A percentile compares a stretch with the other conserved stretches of the same genome.
Evolutionary conservation across 2,888 invertebrate species (phyloP).

Genomic region (Pseudococcus viburni): DNA sequence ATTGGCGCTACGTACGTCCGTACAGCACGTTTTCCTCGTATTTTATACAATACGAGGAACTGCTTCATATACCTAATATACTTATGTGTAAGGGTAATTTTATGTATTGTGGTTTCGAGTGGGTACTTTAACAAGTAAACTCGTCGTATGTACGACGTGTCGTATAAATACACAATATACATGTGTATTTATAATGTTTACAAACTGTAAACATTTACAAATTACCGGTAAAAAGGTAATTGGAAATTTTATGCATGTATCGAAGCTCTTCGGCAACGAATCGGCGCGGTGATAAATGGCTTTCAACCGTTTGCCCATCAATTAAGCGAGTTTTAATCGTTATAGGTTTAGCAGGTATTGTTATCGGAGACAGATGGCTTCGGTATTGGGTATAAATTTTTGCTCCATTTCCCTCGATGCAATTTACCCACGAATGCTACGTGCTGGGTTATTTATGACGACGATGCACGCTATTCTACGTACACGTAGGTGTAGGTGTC

Average conservation of each 20-base stretch:
- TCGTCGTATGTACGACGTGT: background rate
- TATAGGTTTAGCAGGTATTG: constrained; percentile 1
- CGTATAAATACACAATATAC: background rate
- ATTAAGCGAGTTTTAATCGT: constrained; percentile 37
- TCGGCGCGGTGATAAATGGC: constrained; percentile 12
- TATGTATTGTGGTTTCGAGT: background rate
- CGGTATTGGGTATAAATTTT: background rate
- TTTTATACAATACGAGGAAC: background rate
- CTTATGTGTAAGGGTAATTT: background rate
- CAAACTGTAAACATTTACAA: constrained; percentile 24
- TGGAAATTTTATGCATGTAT: constrained; percentile 18
- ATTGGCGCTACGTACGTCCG: background rate
- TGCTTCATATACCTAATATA: no score
- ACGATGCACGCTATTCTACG: background rate
- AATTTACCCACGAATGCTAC: background rate
- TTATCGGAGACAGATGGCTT: constrained; percentile 34
- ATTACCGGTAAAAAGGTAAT: constrained; percentile 31
- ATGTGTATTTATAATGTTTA: constrained; percentile 9
- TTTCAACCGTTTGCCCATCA: constrained; percentile 14
- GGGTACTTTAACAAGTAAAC: background rate
- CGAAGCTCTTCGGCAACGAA: background rate
- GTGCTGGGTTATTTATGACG: background rate
- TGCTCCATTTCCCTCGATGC: constrained; percentile 28
- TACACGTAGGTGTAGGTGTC: background rate
- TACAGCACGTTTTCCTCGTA: background rate